Percentiles rank a stretch among this genome's conserved stretches.
Evolutionary conservation across 2,113 vertebrate genomes (phyloP).

Genomic region (Periophthalmus modestus): DNA sequence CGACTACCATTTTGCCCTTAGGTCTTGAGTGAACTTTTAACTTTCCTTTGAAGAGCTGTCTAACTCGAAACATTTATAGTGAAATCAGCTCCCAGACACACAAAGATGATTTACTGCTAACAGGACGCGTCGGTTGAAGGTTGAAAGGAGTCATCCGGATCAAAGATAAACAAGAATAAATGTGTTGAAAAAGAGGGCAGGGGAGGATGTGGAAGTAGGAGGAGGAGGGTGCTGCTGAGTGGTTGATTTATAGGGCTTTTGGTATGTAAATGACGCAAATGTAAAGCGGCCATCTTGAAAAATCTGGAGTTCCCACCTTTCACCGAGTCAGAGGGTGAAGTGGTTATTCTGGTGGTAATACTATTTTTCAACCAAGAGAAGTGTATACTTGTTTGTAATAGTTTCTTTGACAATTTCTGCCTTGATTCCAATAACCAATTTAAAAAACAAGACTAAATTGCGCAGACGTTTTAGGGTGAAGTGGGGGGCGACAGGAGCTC

Average conservation of each 20-base stretch:
- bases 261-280: conserved; percentile 64
- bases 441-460: too few relatives aligned
- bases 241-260: conserved; percentile 70
- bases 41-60: conserved; percentile 27
- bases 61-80: conserved; percentile 70
- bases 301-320: conserved; percentile 65
- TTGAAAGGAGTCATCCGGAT: conserved; percentile 68
- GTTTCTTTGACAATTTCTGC: too few relatives aligned
- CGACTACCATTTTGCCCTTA: conserved; percentile 48
- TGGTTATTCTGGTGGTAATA: conserved; percentile 34
- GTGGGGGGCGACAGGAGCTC: too few relatives aligned
- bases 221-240: conserved; percentile 46
- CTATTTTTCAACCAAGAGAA: background rate
- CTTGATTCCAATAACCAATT: too few relatives aligned
- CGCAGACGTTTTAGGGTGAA: too few relatives aligned
- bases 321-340: conserved; percentile 30
- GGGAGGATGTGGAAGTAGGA: conserved; percentile 67
- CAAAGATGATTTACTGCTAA: conserved; percentile 68
- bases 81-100: conserved; percentile 76
- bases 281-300: conserved; percentile 54
- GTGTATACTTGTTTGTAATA: too few relatives aligned
- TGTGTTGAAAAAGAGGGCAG: conserved; percentile 42
- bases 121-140: conserved; percentile 57
- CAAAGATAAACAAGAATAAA: conserved; percentile 81
- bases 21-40: conserved; percentile 72